A percentile compares a stretch with the other conserved stretches of the same genome.
phyloP scores from a whole-genome alignment of 1,140 invertebrate genomes.

The Homalodisca vitripennis region DNA sequence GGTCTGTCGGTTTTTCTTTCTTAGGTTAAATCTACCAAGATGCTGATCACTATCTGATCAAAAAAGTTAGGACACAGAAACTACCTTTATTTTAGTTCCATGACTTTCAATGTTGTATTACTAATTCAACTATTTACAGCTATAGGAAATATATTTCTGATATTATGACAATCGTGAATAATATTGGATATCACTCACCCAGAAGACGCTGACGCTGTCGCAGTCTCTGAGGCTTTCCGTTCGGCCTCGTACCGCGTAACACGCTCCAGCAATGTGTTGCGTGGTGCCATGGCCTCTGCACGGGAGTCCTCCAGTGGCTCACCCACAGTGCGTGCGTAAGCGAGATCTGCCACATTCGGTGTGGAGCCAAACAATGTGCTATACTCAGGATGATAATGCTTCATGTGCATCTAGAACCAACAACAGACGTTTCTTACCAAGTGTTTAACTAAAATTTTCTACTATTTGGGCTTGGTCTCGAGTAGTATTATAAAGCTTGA shows the following conservation, averaged over 20 bases:
- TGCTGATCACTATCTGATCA: too few relatives aligned
- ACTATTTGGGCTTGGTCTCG: background rate
- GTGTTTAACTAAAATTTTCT: background rate
- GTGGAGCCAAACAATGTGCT: conserved; percentile 71
- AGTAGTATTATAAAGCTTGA: background rate
- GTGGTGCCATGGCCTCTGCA: background rate
- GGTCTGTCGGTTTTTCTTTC: too few relatives aligned
- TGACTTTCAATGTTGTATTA: too few relatives aligned
- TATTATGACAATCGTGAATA: too few relatives aligned
- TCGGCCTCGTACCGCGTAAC: conserved; percentile 10
- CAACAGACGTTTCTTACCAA: background rate
- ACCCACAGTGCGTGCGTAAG: conserved; percentile 70
- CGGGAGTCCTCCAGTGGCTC: conserved; percentile 23
- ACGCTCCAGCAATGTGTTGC: conserved; percentile 1
- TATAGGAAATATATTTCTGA: too few relatives aligned
- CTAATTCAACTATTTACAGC: too few relatives aligned
- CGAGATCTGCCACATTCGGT: conserved; percentile 81
- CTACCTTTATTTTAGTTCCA: too few relatives aligned
- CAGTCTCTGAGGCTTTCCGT: conserved; percentile 8
- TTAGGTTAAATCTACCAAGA: too few relatives aligned
- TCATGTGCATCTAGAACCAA: conserved; percentile 72
- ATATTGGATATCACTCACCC: too few relatives aligned
- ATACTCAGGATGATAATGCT: conserved; percentile 83
- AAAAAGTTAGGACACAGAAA: too few relatives aligned
- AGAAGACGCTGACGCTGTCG: background rate